These are phyloP conservation scores for Drosophila murphyi DNA, from an alignment of 1,140 invertebrate genomes.

Conservation along the genomic window DNA sequence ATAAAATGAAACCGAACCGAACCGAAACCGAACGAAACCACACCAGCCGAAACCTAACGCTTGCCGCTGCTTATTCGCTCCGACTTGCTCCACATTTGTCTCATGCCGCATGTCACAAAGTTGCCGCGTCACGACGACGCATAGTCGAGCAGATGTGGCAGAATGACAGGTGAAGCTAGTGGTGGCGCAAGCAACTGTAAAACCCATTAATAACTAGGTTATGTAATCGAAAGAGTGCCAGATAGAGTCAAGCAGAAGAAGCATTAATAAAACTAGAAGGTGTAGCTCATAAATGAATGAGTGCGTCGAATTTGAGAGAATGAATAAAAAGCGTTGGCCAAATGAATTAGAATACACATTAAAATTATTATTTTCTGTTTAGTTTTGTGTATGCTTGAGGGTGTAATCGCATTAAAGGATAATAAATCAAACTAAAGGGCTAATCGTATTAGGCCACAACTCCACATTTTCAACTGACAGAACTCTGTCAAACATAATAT, in stretches of 20 bases:
- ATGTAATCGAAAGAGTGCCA: slow-evolving; percentile 69
- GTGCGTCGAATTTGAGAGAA: background rate
- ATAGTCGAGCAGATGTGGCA: slow-evolving; percentile 20
- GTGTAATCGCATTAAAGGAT: too few relatives aligned
- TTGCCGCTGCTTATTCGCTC: background rate
- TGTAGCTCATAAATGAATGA: slow-evolving; percentile 17
- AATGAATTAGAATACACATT: too few relatives aligned
- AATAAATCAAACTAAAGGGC: too few relatives aligned
- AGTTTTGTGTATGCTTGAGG: too few relatives aligned
- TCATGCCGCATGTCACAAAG: slow-evolving; percentile 69
- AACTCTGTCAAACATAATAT: too few relatives aligned
- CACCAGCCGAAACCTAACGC: slow-evolving; percentile 1
- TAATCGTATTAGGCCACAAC: too few relatives aligned
- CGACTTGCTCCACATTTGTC: slow-evolving; percentile 69
- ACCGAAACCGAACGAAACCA: background rate
- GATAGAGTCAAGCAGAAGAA: slow-evolving; percentile 16
- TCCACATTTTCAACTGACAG: too few relatives aligned
- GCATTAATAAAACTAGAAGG: background rate
- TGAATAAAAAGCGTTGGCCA: too few relatives aligned
- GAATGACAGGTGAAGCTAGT: slow-evolving; percentile 36
- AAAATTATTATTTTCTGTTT: too few relatives aligned
- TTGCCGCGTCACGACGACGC: slow-evolving; percentile 67
- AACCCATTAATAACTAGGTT: slow-evolving; percentile 78
- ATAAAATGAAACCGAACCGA: slow-evolving; percentile 12
- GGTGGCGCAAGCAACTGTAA: slow-evolving; percentile 54